Evolutionary conservation across 2,797 vertebrate genomes (phyloP), one percentile per base, ranked within the genome.

Genomic region (Anguilla anguilla): DNA sequence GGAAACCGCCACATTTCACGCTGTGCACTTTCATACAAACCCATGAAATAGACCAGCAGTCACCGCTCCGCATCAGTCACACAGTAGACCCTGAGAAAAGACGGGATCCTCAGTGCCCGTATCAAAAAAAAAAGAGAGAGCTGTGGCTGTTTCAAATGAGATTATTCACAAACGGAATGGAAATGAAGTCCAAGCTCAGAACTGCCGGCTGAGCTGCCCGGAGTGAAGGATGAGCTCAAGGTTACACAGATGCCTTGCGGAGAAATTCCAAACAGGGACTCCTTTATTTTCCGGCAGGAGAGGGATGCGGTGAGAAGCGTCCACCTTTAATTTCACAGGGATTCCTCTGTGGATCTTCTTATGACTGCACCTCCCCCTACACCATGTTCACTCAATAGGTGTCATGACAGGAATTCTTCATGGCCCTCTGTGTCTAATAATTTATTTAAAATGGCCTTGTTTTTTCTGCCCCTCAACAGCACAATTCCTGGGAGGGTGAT

Each of bases 131-230:
- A 82, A 83, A 83, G 39, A 3, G 15, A 64, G 79, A 51, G 57
- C 86, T 4, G 59, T 7, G 46, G 81, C 35, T 11, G 25, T 69
- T 49, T 53, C 25, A 39, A 64, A 46, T 67, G 19, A 13, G 43
- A 83, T 83, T 49, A 82, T 31, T 49, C n/a, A 87, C 53, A 67
- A 87, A 87, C 59, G 17, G 84, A 85, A 49, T 84, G 83, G 83
- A 84, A 57, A 59, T 35, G 19, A 84, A 7, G 31, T 13, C 53
- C 9, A 61, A 57, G 55, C 22, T 77, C 28, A 0, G 46, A 51
- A 74, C 49, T 31, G 49, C n/a, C 0, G 28, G 51, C 51, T n/a
- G 7, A n/a, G 85, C 74, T 86, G 5, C 17, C 2, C 43, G 10
- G 4, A 49, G 43, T n/a, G 22, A 61, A 28, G 35, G 53, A 17